Evolutionary conservation across 2,797 vertebrate species (phyloP).

Genomic region (Sebastes variabilis): DNA sequence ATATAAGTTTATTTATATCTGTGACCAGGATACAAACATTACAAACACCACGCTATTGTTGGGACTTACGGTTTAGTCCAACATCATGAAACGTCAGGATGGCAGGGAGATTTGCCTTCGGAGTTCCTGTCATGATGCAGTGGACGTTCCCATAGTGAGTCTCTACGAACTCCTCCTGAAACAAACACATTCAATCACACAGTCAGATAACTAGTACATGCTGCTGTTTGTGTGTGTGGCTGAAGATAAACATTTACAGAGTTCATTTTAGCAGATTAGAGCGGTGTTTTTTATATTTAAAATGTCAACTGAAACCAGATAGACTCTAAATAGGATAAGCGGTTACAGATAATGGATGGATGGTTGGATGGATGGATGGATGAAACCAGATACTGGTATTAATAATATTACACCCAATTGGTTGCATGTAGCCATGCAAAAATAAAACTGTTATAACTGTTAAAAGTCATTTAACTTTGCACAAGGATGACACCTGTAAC

Average conservation of each 20-base stretch:
- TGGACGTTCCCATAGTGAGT: constrained; percentile 89
- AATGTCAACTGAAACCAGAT: background rate
- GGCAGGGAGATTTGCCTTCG: constrained; percentile 85
- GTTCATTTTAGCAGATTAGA: background rate
- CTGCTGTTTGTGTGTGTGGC: background rate
- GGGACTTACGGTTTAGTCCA: constrained; percentile 91
- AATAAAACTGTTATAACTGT: background rate
- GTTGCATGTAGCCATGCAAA: background rate
- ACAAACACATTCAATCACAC: constrained; percentile 1
- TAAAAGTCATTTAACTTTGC: background rate
- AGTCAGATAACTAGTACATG: background rate
- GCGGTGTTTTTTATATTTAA: background rate
- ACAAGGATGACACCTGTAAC: background rate
- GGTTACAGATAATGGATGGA: too few species aligned
- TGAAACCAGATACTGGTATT: background rate
- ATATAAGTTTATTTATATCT: background rate
- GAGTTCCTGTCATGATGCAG: constrained; percentile 88
- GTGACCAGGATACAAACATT: background rate
- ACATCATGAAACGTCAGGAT: constrained; percentile 96
- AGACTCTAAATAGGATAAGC: too few species aligned
- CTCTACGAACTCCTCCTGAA: constrained; percentile 92
- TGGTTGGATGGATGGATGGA: too few species aligned
- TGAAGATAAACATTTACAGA: background rate
- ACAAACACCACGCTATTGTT: background rate
- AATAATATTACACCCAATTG: background rate